Percentiles rank a stretch among this genome's conserved stretches.
phyloP scores from a whole-genome alignment of 2,113 vertebrate species.

The Aix galericulata region DNA sequence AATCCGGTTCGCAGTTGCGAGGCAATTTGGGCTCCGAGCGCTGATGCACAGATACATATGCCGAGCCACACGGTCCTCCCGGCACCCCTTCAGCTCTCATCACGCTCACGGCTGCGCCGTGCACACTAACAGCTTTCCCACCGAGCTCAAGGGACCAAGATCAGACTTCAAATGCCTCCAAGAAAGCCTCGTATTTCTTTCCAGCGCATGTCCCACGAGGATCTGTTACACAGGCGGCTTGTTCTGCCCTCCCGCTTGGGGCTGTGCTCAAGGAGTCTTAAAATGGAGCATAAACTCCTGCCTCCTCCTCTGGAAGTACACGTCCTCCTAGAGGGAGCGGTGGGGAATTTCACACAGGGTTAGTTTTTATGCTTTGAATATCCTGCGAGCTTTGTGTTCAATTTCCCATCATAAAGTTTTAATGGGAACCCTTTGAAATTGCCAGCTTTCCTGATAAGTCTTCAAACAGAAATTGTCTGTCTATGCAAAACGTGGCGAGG shows the following conservation, averaged over 20 bases:
- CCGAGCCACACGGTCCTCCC: not conserved
- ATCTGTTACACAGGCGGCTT: not conserved
- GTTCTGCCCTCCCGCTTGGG: not conserved
- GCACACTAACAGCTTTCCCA: not conserved
- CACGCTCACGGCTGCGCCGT: fast-evolving
- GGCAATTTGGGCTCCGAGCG: not conserved
- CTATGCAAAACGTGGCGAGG: slow-evolving; percentile 52
- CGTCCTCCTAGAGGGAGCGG: not conserved
- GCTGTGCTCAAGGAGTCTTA: slow-evolving; percentile 16
- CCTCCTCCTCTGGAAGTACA: not conserved
- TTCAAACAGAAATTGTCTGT: slow-evolving; percentile 42
- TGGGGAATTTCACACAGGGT: slow-evolving; percentile 50
- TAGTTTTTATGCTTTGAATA: slow-evolving; percentile 61
- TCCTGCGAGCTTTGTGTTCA: slow-evolving; percentile 31
- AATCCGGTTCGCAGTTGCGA: not conserved
- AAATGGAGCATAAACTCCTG: slow-evolving; percentile 58
- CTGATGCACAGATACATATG: fast-evolving
- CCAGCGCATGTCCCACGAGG: not conserved
- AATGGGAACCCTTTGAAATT: slow-evolving; percentile 53
- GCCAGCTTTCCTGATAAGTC: slow-evolving; percentile 20
- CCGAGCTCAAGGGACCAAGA: not conserved
- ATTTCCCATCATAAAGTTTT: slow-evolving; percentile 63
- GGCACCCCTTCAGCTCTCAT: not conserved
- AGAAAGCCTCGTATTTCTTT: slow-evolving; percentile 12
- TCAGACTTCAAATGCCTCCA: slow-evolving; percentile 13